Conservation (phyloP, 1,140 invertebrate genomes). For the Sinonovacula constricta region DNA sequence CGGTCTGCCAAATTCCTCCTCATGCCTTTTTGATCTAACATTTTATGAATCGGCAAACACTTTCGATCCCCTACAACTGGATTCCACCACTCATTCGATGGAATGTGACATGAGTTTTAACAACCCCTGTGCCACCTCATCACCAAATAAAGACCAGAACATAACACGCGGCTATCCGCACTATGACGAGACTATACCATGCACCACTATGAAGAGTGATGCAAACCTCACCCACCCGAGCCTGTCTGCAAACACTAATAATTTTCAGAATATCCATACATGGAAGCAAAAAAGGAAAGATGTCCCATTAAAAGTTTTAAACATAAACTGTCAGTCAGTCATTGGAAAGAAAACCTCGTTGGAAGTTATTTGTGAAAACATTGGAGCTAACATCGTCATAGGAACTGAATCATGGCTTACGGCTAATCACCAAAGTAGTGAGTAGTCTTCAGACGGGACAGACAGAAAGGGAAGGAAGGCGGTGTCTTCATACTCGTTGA, state of each 20-base stretch:
- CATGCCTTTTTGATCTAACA: background rate
- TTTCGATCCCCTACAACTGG: background rate
- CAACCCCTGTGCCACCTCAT: background rate
- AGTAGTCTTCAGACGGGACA: background rate
- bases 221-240: background rate
- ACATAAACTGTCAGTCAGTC: background rate
- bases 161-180: too few relatives aligned
- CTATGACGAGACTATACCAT: too few relatives aligned
- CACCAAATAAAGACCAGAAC: too few relatives aligned
- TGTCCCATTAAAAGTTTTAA: background rate
- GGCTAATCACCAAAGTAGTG: background rate
- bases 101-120: background rate
- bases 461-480: background rate
- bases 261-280: background rate
- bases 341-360: background rate
- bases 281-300: background rate
- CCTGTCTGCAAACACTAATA: background rate
- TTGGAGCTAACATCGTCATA: slow-evolving; percentile 13
- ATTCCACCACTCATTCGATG: background rate
- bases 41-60: background rate
- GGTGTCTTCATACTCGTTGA: slow-evolving; percentile 22
- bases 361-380: background rate
- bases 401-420: slow-evolving; percentile 21
- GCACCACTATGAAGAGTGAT: too few relatives aligned
- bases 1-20: background rate